phyloP scores from a whole-genome alignment of 2,113 vertebrate species.

The Marcusenius ussheri region DNA sequence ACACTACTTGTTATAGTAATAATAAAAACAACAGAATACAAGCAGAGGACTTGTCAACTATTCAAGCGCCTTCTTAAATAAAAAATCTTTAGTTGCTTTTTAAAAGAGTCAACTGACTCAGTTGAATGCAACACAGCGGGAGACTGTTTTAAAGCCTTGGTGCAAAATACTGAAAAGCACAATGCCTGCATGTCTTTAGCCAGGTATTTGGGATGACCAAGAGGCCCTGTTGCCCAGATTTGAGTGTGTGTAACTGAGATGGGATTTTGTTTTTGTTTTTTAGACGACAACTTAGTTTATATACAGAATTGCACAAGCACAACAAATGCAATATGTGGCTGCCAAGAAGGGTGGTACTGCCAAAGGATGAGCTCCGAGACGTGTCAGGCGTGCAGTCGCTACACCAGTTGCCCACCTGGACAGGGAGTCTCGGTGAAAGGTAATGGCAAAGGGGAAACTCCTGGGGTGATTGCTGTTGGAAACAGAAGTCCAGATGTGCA shows the following conservation, averaged over 20 bases:
- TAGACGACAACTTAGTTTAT: constrained; percentile 42
- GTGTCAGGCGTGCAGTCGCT: constrained; percentile 17
- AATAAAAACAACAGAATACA: too few species aligned
- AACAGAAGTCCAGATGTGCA: background rate
- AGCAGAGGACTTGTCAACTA: too few species aligned
- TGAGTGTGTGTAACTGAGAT: background rate
- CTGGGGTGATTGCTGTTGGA: background rate
- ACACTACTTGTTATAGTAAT: too few species aligned
- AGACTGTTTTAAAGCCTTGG: too few species aligned
- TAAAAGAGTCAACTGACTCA: too few species aligned
- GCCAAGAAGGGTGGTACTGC: constrained; percentile 47
- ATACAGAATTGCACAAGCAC: constrained; percentile 34
- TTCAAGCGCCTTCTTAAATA: too few species aligned
- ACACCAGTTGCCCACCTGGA: constrained; percentile 31
- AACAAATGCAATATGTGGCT: constrained; percentile 41
- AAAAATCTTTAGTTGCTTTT: too few species aligned
- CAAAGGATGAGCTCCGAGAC: rapidly evolving
- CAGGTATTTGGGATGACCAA: too few species aligned
- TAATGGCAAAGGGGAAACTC: constrained; percentile 16
- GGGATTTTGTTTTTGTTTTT: background rate
- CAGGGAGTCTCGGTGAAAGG: constrained; percentile 36
- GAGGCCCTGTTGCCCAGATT: too few species aligned
- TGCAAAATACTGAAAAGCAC: too few species aligned
- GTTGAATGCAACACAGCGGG: too few species aligned
- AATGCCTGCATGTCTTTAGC: too few species aligned